phyloP scores from a whole-genome alignment of 2,888 invertebrate genomes.

The Holacanthella duospinosa region DNA sequence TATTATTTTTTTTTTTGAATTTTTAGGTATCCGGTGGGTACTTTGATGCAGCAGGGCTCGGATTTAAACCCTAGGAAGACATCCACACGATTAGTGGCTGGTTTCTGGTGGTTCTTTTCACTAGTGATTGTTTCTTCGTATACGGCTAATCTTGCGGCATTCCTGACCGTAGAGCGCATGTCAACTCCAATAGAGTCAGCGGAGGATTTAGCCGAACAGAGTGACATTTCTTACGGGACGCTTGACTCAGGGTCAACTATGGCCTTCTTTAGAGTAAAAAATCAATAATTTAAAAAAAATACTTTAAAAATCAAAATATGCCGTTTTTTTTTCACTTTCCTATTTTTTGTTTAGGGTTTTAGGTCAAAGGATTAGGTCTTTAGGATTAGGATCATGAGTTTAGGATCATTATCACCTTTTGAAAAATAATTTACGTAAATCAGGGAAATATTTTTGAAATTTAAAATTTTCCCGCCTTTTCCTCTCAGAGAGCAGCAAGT shows the following conservation, averaged over 20 bases:
- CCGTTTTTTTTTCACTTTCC: not conserved
- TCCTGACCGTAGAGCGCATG: constrained; percentile 79
- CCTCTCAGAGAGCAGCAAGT: too few species aligned
- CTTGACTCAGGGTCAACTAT: constrained; percentile 73
- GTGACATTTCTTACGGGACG: constrained; percentile 65
- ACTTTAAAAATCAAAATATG: not conserved
- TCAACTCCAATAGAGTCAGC: constrained; percentile 75
- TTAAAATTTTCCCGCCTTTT: too few species aligned
- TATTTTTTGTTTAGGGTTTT: not conserved
- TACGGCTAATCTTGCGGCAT: constrained; percentile 83
- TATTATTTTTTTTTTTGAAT: too few species aligned
- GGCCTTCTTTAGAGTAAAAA: constrained; percentile 73
- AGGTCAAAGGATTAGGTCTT: not conserved
- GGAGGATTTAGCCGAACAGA: constrained; percentile 68
- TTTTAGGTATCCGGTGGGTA: constrained; percentile 92
- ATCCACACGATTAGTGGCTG: constrained; percentile 47
- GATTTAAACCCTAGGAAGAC: constrained; percentile 79
- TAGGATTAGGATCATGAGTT: not conserved
- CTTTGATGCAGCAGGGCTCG: constrained; percentile 85
- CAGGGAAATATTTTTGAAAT: too few species aligned
- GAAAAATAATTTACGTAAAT: too few species aligned
- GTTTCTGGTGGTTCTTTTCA: constrained; percentile 61
- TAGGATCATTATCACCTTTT: too few species aligned
- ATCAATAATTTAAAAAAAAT: constrained; percentile 15
- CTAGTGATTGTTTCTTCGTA: constrained; percentile 82